Conservation (phyloP, 2,888 invertebrate species). For the Xestia xanthographa region DNA sequence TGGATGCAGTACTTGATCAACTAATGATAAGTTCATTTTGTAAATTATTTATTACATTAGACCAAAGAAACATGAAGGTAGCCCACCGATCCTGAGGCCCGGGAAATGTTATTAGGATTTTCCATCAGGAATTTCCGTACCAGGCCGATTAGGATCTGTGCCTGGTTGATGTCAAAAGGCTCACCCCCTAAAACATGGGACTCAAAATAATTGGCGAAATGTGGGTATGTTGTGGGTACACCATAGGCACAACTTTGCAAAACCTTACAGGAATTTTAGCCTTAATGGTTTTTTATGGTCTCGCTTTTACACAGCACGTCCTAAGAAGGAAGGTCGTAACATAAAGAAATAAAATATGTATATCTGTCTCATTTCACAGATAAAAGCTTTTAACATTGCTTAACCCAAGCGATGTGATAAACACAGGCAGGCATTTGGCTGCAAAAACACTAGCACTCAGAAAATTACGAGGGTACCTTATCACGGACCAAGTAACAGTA, state of each 20-base stretch:
- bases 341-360: background rate
- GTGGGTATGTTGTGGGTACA: background rate
- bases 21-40: background rate
- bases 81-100: background rate
- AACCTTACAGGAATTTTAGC: background rate
- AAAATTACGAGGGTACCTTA: conserved; percentile 44
- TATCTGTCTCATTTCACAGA: background rate
- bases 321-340: background rate
- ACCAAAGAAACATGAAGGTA: background rate
- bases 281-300: background rate
- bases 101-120: background rate
- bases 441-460: conserved; percentile 24
- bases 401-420: conserved; percentile 16
- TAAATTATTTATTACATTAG: background rate
- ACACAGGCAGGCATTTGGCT: conserved; percentile 11
- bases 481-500: conserved; percentile 14
- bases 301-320: background rate
- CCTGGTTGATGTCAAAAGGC: background rate
- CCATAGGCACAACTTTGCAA: background rate
- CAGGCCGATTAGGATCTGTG: background rate
- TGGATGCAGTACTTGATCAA: background rate
- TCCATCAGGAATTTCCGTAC: background rate
- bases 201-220: background rate
- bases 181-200: background rate
- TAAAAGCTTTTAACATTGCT: conserved; percentile 17